Evolutionary conservation across 2,888 invertebrate species (phyloP).

Genomic region (Eugnorisma glareosa): DNA sequence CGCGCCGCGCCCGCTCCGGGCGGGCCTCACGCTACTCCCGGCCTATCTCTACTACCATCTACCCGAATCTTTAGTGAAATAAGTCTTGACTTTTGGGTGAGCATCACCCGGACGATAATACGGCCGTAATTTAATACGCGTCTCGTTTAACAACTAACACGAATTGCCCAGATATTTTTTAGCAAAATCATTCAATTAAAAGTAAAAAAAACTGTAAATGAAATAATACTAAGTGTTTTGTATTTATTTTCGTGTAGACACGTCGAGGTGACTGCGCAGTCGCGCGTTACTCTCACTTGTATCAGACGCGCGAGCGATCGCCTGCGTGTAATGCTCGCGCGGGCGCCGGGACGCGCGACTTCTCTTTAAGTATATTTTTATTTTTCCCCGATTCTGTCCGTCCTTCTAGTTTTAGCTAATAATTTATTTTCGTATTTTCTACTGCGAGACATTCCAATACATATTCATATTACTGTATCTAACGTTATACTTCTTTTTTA

Average conservation of each 20-base stretch:
- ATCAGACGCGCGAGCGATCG: conserved; percentile 16
- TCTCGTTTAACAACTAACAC: conserved; percentile 21
- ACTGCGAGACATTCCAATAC: conserved; percentile 62
- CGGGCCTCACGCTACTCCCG: conserved; percentile 29
- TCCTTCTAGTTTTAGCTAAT: conserved; percentile 76
- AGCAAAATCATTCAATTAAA: conserved; percentile 43
- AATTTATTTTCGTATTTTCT: conserved; percentile 71
- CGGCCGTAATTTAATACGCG: neutral
- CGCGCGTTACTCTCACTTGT: conserved; percentile 11
- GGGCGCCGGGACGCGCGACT: neutral
- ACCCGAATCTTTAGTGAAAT: conserved; percentile 48
- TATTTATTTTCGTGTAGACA: conserved; percentile 30
- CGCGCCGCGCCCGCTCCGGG: conserved; percentile 46
- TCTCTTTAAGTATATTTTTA: conserved; percentile 57
- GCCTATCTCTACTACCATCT: conserved; percentile 39
- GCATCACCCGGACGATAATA: conserved; percentile 9
- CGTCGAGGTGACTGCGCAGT: conserved; percentile 11
- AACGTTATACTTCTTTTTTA: conserved; percentile 61
- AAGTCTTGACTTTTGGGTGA: conserved; percentile 53
- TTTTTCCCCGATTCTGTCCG: conserved; percentile 74
- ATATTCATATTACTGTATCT: conserved; percentile 65
- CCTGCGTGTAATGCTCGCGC: conserved; percentile 1
- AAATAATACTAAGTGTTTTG: conserved; percentile 57
- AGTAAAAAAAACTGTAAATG: conserved; percentile 54
- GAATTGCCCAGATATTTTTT: conserved; percentile 37